Base-by-base conservation (phyloP, 2,888 invertebrate genomes). In the Branchinecta sandiegonensis region DNA sequence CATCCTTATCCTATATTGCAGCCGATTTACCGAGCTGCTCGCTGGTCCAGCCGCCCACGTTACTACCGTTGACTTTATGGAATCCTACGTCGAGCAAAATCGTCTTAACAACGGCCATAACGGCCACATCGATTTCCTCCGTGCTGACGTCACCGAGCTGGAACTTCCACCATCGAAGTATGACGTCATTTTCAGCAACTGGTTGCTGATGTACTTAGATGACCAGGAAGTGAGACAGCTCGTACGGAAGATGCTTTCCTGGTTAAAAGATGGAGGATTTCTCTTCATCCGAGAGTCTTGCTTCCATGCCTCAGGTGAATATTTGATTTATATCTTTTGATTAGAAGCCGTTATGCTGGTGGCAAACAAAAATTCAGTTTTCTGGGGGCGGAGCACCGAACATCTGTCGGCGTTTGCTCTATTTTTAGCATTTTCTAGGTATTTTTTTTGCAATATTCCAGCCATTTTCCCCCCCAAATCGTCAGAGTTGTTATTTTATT, bases 161-260 rank as follows among this genome's bases (percentile, higher is more conserved):
- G 74, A 78, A 14, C 75, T 80, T 67, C 75, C 76, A 1, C 68
- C 72, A 5, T 73, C 13, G 74, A 81, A 81, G 71, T 77, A 77
- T 68, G 82, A 82, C 72, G 71, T 82, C 67, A 77, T 83, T 23
- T 83, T 83, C 76, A 80, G 81, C 72, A 83, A 83, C 74, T 83
- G 83, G 83, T 76, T 83, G 66, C 76, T 82, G 71, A 83, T 83
- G 83, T 83, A 83, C 74, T 73, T 83, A 69, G 76, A 76, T 46
- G 81, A 82, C 71, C 74, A 75, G 23, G 82, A 83, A 73, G 76
- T 79, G 4, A 74, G 77, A 50, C 73, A 75, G 13, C 76, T 82
- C 56, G 74, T 81, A 65, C 70, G 74, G 50, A 79, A 78, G 71
- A 76, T 78, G 70, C 74, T 82, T 47, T 71, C 74, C 48, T 83